phyloP scores from a whole-genome alignment of 1,140 invertebrate genomes.

The Prorops nasuta region DNA sequence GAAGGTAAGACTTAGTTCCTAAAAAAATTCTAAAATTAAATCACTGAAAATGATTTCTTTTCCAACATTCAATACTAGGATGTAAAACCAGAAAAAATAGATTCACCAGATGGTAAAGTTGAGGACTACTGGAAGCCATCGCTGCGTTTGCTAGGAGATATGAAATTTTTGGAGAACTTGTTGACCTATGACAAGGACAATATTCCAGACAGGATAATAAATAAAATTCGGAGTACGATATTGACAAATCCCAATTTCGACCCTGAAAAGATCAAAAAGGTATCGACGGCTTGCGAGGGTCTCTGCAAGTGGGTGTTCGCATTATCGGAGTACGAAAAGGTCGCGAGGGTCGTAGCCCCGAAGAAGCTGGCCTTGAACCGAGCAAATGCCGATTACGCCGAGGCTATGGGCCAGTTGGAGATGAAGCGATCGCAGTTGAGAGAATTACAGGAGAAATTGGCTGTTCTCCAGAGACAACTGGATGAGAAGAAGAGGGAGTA shows the following conservation, averaged over 20 bases:
- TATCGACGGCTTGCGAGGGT: slow-evolving; percentile 75
- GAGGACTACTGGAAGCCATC: slow-evolving; percentile 95
- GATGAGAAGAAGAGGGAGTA: slow-evolving; percentile 59
- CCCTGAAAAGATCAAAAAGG: slow-evolving; percentile 81
- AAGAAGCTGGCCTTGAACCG: slow-evolving; percentile 76
- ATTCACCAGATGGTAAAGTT: slow-evolving; percentile 43
- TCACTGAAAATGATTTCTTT: not conserved
- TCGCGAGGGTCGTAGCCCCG: slow-evolving; percentile 86
- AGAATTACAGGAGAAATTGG: slow-evolving; percentile 64
- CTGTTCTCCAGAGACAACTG: slow-evolving; percentile 65
- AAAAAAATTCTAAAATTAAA: slow-evolving; percentile 3
- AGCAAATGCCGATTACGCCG: slow-evolving; percentile 71
- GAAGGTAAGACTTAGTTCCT: no score
- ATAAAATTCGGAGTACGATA: slow-evolving; percentile 76
- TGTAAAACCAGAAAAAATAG: slow-evolving; percentile 70
- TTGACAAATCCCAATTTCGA: slow-evolving; percentile 86
- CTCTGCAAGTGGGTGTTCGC: slow-evolving; percentile 90
- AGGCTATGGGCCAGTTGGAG: slow-evolving; percentile 68
- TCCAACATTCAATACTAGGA: slow-evolving; percentile 55
- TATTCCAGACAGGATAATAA: slow-evolving; percentile 78
- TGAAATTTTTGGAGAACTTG: slow-evolving; percentile 82
- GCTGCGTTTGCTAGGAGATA: slow-evolving; percentile 85
- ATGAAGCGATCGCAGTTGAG: slow-evolving; percentile 76
- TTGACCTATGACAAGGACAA: slow-evolving; percentile 90
- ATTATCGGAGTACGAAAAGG: slow-evolving; percentile 88